phyloP scores from a whole-genome alignment of 92 coral and sea anemone species.

The Zoanthus gigantus region DNA sequence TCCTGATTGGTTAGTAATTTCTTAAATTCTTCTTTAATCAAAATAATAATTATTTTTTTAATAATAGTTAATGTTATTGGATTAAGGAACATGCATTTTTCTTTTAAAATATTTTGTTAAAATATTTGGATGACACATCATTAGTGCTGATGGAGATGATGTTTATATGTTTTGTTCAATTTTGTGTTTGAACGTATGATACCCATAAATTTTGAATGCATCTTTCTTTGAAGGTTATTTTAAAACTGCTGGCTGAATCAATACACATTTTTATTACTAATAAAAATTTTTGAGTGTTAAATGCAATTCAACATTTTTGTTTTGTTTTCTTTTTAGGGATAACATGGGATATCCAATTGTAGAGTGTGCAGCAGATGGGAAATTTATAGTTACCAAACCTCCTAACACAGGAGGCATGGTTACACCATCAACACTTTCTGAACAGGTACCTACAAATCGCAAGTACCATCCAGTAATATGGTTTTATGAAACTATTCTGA shows the following conservation, averaged over 20 bases:
- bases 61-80: not conserved
- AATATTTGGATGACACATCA: no score
- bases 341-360: slow-evolving; percentile 96
- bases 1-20: slow-evolving; percentile 81
- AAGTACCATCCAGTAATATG: not conserved
- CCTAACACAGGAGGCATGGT: slow-evolving; percentile 97
- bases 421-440: slow-evolving; percentile 91
- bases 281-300: no score
- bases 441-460: slow-evolving; percentile 70
- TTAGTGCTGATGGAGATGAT: no score
- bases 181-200: no score
- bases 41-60: no score
- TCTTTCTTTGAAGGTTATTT: no score
- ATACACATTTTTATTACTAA: no score
- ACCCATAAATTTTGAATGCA: no score
- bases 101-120: not conserved
- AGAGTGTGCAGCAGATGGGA: slow-evolving; percentile 94
- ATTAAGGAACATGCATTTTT: not conserved
- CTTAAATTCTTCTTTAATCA: not conserved
- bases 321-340: slow-evolving; percentile 70
- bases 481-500: not conserved
- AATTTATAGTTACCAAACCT: slow-evolving; percentile 91
- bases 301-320: no score
- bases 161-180: no score
- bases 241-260: no score